Conservation (phyloP, 2,888 invertebrate species). For the Harpalus rubripes region DNA sequence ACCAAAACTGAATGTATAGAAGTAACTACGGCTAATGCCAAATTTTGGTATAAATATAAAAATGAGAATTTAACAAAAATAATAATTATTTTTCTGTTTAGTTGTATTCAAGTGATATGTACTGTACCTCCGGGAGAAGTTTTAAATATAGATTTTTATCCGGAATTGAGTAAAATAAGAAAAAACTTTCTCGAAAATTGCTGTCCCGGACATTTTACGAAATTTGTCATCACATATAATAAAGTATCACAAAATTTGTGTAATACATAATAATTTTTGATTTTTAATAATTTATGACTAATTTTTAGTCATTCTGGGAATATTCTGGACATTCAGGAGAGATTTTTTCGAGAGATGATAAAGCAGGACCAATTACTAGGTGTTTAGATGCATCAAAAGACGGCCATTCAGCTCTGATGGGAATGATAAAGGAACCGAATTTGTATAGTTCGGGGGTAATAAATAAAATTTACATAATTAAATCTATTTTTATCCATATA, state of each 20-base stretch:
- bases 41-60: slow-evolving; percentile 67
- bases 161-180: slow-evolving; percentile 69
- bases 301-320: slow-evolving; percentile 72
- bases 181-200: slow-evolving; percentile 66
- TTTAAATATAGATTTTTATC: slow-evolving; percentile 71
- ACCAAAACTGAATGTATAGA: slow-evolving; percentile 67
- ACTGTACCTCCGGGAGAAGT: slow-evolving; percentile 71
- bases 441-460: background rate
- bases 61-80: slow-evolving; percentile 13
- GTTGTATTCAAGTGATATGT: slow-evolving; percentile 70
- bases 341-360: slow-evolving; percentile 68
- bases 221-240: slow-evolving; percentile 72
- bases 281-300: too few species aligned
- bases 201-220: slow-evolving; percentile 68
- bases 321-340: slow-evolving; percentile 71
- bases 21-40: slow-evolving; percentile 67
- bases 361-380: slow-evolving; percentile 69
- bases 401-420: slow-evolving; percentile 66
- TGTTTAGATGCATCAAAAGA: slow-evolving; percentile 70
- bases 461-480: background rate
- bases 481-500: background rate
- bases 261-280: too few species aligned
- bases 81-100: slow-evolving; percentile 66
- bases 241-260: slow-evolving; percentile 66
- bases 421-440: slow-evolving; percentile 62